A percentile compares a stretch with the other conserved stretches of the same genome.
Conservation (phyloP, 2,113 vertebrate species). For the Orthonyx spaldingii region DNA sequence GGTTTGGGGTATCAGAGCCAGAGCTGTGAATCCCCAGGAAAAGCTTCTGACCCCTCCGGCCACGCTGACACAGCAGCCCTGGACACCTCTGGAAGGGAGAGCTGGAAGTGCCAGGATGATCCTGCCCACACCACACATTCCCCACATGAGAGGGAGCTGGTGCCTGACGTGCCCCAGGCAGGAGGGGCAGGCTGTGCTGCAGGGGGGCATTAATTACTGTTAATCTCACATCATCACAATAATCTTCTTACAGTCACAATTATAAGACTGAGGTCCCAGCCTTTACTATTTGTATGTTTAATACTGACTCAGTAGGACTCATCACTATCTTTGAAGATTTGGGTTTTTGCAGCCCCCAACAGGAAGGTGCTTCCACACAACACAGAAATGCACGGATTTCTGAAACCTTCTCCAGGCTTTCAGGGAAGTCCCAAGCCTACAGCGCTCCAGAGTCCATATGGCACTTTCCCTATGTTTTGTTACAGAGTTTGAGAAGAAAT, state of each 20-base stretch:
- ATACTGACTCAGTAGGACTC: neutral
- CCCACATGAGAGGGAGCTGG: neutral
- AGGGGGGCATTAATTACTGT: neutral
- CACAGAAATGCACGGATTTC: too few relatives aligned
- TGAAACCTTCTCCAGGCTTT: neutral
- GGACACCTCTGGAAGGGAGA: accelerated
- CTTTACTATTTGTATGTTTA: neutral
- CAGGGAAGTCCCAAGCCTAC: neutral
- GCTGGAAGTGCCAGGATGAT: accelerated
- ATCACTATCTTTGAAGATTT: neutral
- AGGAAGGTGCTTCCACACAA: neutral
- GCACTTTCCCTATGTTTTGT: neutral
- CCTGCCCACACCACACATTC: accelerated
- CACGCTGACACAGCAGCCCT: too few relatives aligned
- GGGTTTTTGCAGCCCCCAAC: accelerated
- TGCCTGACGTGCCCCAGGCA: neutral
- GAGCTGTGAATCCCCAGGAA: neutral
- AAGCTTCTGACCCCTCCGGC: neutral
- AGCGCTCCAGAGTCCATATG: neutral
- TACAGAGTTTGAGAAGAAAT: neutral
- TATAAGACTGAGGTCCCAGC: neutral
- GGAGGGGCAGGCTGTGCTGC: neutral
- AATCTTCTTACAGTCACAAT: neutral
- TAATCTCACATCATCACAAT: neutral
- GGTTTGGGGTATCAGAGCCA: accelerated